A percentile compares a stretch with the other conserved stretches of the same genome.
Evolutionary conservation across 2,888 invertebrate genomes (phyloP).

Genomic region (Abrostola triplasia): DNA sequence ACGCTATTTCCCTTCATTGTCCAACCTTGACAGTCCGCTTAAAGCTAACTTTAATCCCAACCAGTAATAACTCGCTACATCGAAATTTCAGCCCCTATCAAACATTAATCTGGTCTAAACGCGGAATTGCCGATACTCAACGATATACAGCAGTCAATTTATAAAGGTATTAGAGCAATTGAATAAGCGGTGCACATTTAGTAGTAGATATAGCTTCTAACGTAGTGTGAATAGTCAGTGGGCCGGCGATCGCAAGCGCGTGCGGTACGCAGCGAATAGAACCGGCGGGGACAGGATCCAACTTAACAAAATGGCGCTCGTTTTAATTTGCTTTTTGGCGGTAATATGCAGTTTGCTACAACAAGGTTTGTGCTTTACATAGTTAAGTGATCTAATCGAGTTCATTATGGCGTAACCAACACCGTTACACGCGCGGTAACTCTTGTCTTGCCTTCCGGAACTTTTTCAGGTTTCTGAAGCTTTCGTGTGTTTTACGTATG

Average conservation of each 20-base stretch:
- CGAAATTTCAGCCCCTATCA: constrained; percentile 23
- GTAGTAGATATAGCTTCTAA: constrained; percentile 54
- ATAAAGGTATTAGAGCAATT: constrained; percentile 77
- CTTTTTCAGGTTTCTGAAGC: constrained; percentile 10
- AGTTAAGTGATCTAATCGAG: constrained; percentile 21
- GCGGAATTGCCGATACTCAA: constrained; percentile 54
- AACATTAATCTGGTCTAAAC: constrained; percentile 50
- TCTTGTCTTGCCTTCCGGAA: not conserved
- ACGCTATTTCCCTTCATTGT: constrained; percentile 16
- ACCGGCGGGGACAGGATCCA: constrained; percentile 63
- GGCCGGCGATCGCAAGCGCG: constrained; percentile 57
- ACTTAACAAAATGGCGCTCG: constrained; percentile 71
- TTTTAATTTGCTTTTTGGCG: constrained; percentile 78
- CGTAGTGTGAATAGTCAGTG: constrained; percentile 44
- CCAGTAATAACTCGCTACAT: constrained; percentile 31
- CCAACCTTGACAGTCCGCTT: constrained; percentile 14
- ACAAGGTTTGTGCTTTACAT: constrained; percentile 77
- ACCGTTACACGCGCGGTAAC: constrained; percentile 3
- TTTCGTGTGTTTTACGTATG: constrained; percentile 3
- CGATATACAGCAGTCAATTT: constrained; percentile 73
- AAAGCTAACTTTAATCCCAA: constrained; percentile 7
- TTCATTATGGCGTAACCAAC: not conserved
- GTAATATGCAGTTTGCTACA: constrained; percentile 83
- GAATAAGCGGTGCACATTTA: constrained; percentile 73
- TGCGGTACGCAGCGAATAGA: constrained; percentile 68